These are phyloP conservation scores for Agrotis puta DNA, from an alignment of 2,888 invertebrate genomes.

Conservation along the genomic window DNA sequence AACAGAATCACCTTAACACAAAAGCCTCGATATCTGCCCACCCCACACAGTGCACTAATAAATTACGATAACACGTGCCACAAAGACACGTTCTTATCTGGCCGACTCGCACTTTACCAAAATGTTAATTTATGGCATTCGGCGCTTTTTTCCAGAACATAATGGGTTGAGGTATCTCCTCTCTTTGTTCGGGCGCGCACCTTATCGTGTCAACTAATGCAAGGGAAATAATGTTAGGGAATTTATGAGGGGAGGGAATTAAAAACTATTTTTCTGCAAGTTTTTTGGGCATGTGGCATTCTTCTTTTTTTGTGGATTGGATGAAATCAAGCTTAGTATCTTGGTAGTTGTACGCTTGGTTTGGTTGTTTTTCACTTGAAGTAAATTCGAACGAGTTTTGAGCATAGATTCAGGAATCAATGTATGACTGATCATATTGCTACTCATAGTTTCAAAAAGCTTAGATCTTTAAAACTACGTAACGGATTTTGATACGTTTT, in stretches of 20 bases:
- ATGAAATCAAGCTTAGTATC: neutral
- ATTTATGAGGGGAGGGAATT: slow-evolving; percentile 24
- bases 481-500: too few relatives aligned
- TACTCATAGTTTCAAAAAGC: too few relatives aligned
- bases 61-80: slow-evolving; percentile 71
- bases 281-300: neutral
- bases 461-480: too few relatives aligned
- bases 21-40: slow-evolving; percentile 22
- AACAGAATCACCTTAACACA: neutral
- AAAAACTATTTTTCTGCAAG: slow-evolving; percentile 42
- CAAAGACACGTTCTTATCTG: slow-evolving; percentile 77
- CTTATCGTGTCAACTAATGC: slow-evolving; percentile 48
- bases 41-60: slow-evolving; percentile 64
- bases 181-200: slow-evolving; percentile 56
- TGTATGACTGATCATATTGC: too few relatives aligned
- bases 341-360: too few relatives aligned
- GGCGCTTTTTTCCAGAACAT: slow-evolving; percentile 66
- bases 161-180: slow-evolving; percentile 67
- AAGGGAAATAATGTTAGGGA: slow-evolving; percentile 35
- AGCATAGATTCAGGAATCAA: too few relatives aligned
- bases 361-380: too few relatives aligned
- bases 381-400: too few relatives aligned
- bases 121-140: slow-evolving; percentile 77
- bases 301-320: neutral
- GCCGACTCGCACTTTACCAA: slow-evolving; percentile 73